These are phyloP conservation scores for Phalacrocorax carbo DNA, from an alignment of 2,113 vertebrate genomes.

Conservation along the genomic window DNA sequence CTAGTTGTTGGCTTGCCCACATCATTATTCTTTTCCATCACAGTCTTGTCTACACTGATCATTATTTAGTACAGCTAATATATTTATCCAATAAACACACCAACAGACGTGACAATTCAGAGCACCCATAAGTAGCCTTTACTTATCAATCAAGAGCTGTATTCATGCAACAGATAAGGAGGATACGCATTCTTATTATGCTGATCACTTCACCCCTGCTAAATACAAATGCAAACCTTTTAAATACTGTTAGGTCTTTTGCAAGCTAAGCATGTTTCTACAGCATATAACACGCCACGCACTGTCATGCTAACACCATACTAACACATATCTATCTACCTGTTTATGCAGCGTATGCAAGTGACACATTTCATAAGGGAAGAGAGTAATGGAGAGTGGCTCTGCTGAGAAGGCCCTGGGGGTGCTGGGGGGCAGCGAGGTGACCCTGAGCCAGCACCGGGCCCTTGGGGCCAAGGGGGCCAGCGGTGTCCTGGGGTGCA, in stretches of 20 bases:
- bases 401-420: too few relatives aligned
- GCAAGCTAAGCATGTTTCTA: not conserved
- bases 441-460: too few relatives aligned
- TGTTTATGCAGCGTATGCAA: not conserved
- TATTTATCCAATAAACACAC: not conserved
- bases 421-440: too few relatives aligned
- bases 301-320: not conserved
- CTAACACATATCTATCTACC: not conserved
- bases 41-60: not conserved
- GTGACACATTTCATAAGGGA: not conserved
- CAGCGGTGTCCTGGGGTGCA: too few relatives aligned
- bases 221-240: not conserved
- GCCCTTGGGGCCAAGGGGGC: too few relatives aligned
- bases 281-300: not conserved
- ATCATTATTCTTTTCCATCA: not conserved
- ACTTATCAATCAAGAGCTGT: not conserved
- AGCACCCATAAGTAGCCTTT: not conserved
- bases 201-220: not conserved
- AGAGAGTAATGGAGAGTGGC: not conserved
- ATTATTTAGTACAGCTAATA: not conserved
- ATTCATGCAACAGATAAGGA: not conserved
- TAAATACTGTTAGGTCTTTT: not conserved
- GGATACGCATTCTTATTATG: not conserved
- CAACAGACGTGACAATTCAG: not conserved
- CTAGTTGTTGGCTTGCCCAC: not conserved